These are phyloP conservation scores for Drosophila rufa DNA, from an alignment of 1,140 invertebrate species.

Conservation along the genomic window DNA sequence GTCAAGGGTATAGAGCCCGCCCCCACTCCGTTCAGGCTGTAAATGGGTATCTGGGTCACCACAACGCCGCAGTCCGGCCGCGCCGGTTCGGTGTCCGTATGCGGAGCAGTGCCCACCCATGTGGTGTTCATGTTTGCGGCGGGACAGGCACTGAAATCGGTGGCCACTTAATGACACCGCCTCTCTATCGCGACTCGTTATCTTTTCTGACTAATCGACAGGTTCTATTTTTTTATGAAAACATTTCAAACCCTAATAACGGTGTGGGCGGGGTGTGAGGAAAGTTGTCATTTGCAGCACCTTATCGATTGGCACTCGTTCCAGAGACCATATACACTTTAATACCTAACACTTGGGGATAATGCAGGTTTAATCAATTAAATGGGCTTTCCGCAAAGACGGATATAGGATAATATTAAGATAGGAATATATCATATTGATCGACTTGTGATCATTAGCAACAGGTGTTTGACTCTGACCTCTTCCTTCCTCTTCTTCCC, in stretches of 20 bases:
- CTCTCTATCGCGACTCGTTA: conserved; percentile 26
- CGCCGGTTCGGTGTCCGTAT: background rate
- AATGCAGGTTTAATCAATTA: background rate
- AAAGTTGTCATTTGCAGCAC: conserved; percentile 10
- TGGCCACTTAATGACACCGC: conserved; percentile 18
- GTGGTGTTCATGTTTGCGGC: conserved; percentile 41
- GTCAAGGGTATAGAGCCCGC: conserved; percentile 11
- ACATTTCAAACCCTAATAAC: background rate
- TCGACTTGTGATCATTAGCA: background rate
- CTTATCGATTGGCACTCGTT: conserved; percentile 5
- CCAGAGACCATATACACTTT: background rate
- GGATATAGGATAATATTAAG: background rate
- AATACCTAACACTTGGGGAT: background rate
- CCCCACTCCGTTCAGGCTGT: conserved; percentile 22
- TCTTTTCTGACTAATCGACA: conserved; percentile 42
- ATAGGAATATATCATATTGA: background rate
- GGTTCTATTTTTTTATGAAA: conserved; percentile 17
- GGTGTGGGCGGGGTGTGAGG: background rate
- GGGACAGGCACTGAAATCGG: conserved; percentile 25
- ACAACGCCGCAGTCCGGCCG: conserved; percentile 46
- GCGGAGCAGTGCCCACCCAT: conserved; percentile 14
- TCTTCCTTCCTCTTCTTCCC: too few species aligned
- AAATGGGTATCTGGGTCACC: conserved; percentile 84
- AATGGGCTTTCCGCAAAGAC: background rate
- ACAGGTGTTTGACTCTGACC: too few species aligned